Base-by-base conservation (phyloP, 2,888 invertebrate species). In the Epiperipatus broadwayi region DNA sequence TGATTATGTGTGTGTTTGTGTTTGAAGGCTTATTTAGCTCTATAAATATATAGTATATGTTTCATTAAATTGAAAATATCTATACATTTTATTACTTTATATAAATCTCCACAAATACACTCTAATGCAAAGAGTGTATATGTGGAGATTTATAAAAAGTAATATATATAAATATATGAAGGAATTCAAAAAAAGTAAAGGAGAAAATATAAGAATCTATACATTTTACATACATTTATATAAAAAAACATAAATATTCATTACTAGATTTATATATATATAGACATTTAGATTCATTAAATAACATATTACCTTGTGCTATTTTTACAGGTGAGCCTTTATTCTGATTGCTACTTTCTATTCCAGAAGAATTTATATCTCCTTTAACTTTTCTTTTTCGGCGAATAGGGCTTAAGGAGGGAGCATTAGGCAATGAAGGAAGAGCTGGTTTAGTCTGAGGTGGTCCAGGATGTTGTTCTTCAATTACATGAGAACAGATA, bases 401-500 rank as follows among this genome's bases (percentile, higher is more conserved):
- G 43, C 58, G 59, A 38, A 60, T 59, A 2, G 60, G 59, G 43
- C 57, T 58, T 30, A 60, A 49, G 16, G 56, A 57, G 10, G 60
- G 54, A 21, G 59, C 55, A 44, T 50, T 55, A 14, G 57, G 59
- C 10, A 54, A 48, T n/a, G 57, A 58, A 8, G 59, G 58, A 5
- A 61, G 52, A n/a, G 57, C 50, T 1, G 75, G 67, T 47, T 70
- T 72, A 19, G 59, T 54, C 41, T 59, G 63, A 2, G 63, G 69
- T 54, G 53, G 53, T n/a, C 56, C 53, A 4, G 52, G 48, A 33
- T 43, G 44, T 29, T 53, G 53, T n/a, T 79, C 78, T 49, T 78
- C 78, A 44, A 79, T 68, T 46, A 80, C 68, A 55, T 78, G 78
- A 39, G 72, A 71, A 49, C 75, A 68, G 18, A 79, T 70, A 53